Evolutionary conservation across 1,140 invertebrate species (phyloP).

Genomic region (Adoxophyes honmai): DNA sequence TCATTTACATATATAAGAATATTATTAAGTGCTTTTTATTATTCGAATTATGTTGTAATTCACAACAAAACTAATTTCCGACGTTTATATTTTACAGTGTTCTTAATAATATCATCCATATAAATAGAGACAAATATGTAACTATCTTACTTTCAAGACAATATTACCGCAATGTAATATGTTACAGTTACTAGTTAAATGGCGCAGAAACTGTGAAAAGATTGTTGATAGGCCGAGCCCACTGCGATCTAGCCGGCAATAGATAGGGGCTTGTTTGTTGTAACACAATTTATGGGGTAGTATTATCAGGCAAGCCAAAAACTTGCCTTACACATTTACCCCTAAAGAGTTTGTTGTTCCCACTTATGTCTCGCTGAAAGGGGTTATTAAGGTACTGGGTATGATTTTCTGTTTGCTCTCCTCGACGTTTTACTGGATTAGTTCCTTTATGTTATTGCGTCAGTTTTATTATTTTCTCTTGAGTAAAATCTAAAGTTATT

Average conservation of each 20-base stretch:
- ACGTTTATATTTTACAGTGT: constrained; percentile 31
- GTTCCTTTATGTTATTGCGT: too few relatives aligned
- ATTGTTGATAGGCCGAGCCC: constrained; percentile 6
- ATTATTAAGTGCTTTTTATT: too few relatives aligned
- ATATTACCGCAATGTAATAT: constrained; percentile 3
- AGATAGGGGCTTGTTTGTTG: constrained; percentile 13
- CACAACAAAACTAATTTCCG: too few relatives aligned
- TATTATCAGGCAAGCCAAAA: constrained; percentile 8
- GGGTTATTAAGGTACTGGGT: constrained; percentile 13
- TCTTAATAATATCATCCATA: constrained; percentile 20
- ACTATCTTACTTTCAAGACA: neutral
- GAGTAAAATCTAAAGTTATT: too few relatives aligned
- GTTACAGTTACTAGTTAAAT: constrained; percentile 9
- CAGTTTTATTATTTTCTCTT: too few relatives aligned
- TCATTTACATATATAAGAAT: too few relatives aligned
- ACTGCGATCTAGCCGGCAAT: neutral
- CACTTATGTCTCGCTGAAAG: neutral
- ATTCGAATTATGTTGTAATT: too few relatives aligned
- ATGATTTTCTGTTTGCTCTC: neutral
- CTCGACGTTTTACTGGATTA: too few relatives aligned
- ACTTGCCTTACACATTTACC: neutral
- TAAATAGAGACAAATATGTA: constrained; percentile 13
- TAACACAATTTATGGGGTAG: constrained; percentile 10
- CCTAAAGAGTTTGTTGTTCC: neutral
- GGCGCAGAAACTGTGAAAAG: constrained; percentile 12